Evolutionary conservation across 2,888 invertebrate species (phyloP).

Genomic region (Drosophila tanythrix): DNA sequence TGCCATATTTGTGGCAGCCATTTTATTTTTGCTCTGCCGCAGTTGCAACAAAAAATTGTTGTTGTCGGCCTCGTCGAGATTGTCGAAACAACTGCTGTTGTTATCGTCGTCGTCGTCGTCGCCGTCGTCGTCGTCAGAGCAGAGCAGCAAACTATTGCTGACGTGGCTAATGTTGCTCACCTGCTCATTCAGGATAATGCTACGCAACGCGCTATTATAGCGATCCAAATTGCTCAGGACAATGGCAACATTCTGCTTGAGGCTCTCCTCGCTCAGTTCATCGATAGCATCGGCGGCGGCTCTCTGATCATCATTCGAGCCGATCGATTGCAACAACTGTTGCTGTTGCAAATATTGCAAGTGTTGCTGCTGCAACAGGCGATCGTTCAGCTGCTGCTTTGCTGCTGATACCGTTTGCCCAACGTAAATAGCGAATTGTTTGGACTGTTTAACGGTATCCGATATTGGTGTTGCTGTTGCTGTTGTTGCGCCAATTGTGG

Average conservation of each 20-base stretch:
- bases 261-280: constrained; percentile 85
- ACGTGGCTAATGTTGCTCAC: constrained; percentile 75
- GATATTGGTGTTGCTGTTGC: constrained; percentile 56
- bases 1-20: constrained; percentile 69
- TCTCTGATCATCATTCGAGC: constrained; percentile 22
- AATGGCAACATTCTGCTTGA: constrained; percentile 85
- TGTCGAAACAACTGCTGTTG: constrained; percentile 34
- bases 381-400: constrained; percentile 83
- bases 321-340: constrained; percentile 65
- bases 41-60: constrained; percentile 53
- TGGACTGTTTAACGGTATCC: constrained; percentile 84
- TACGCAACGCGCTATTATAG: constrained; percentile 84
- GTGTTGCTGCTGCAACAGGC: constrained; percentile 82
- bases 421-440: constrained; percentile 77
- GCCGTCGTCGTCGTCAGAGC: constrained; percentile 59
- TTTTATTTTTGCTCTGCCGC: constrained; percentile 47
- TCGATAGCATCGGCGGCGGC: constrained; percentile 65
- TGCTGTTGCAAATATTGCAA: constrained; percentile 80
- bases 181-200: constrained; percentile 85
- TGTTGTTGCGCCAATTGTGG: constrained; percentile 76
- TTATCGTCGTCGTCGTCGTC: constrained; percentile 49
- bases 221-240: constrained; percentile 85
- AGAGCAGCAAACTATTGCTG: constrained; percentile 74
- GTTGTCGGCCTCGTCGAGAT: constrained; percentile 40
- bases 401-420: constrained; percentile 79